A percentile compares a stretch with the other conserved stretches of the same genome.
Conservation (phyloP, 2,888 invertebrate genomes). For the Nineta flava region DNA sequence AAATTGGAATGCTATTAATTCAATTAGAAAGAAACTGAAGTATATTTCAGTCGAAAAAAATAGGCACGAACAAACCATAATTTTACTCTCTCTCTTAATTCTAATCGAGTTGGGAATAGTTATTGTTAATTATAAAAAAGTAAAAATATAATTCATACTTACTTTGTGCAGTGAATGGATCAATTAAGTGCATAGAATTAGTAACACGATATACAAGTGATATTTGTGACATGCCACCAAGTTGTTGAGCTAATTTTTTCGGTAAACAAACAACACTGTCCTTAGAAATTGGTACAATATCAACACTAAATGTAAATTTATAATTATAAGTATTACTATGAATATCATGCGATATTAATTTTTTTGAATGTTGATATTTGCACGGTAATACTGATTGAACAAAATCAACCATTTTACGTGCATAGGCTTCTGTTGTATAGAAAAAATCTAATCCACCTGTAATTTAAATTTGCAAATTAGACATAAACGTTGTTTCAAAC, state of each 20-base stretch:
- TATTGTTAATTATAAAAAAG: no score
- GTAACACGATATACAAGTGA: slow-evolving; percentile 82
- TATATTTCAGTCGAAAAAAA: no score
- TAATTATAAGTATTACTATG: slow-evolving; percentile 94
- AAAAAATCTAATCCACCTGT: slow-evolving; percentile 91
- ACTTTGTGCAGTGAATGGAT: slow-evolving; percentile 76
- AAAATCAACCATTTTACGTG: slow-evolving; percentile 92
- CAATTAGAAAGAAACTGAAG: no score
- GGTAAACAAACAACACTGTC: slow-evolving; percentile 85
- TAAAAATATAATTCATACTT: no score
- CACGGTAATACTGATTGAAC: slow-evolving; percentile 75
- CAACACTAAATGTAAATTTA: slow-evolving; percentile 86
- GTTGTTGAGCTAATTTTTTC: slow-evolving; percentile 65
- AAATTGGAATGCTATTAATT: no score
- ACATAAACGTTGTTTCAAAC: no score
- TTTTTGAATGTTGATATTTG: slow-evolving; percentile 78
- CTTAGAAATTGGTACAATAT: slow-evolving; percentile 92
- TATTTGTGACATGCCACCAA: slow-evolving; percentile 77
- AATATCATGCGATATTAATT: slow-evolving; percentile 91
- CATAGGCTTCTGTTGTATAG: slow-evolving; percentile 75
- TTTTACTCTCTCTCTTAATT: no score
- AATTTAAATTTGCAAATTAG: slow-evolving; percentile 20
- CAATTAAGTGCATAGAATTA: slow-evolving; percentile 81
- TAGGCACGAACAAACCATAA: no score
- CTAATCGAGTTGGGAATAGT: no score